Base-by-base conservation (phyloP, 64 coral and sea anemone genomes). In the Montipora foliosa region DNA sequence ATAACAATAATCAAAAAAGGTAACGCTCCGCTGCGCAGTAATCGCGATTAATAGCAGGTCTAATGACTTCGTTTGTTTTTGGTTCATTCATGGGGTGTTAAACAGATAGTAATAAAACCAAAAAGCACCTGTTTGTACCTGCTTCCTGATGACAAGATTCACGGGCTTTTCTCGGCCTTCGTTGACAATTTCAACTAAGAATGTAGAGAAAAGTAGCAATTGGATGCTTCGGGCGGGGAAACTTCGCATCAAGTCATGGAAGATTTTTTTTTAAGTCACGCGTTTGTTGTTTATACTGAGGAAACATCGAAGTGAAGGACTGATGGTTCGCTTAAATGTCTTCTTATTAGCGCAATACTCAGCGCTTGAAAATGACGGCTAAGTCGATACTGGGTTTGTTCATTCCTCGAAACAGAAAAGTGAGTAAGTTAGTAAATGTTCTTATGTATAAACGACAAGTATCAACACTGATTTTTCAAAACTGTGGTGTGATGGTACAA, bases 111-210 rank as follows among this genome's bases (percentile, higher is more conserved):
- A 19, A 49, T 47, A 51, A 48, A 17, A 86, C 64, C 64, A 5
- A 64, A 86, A 25, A 8, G 5, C 19, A 86, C 82, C 82, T 86
- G 82, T 15, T 4, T 76, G 44, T 57, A 57, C 53, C 53, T 57
- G 53, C 11, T 57, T 57, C 53, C 6, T 8, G 53, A 57, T 57
- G 11, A 57, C 53, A 57, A 57, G 37, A 37, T 37, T 37, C 37
- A 37, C 37, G 37, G 37, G 37, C 37, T 37, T 37, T 37, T 37
- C 37, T 37, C 37, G 37, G 2, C 37, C 37, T 37, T 37, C 37
- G 37, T 37, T 37, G 37, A 37, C 37, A 37, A 37, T 37, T 37
- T 37, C 37, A 57, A 71, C 3, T 71, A 4, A 9, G 19, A 71
- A 71, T 15, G 68, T 5, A 71, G 68, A 47, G 71, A 76, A 76